These are phyloP conservation scores for Chelonus formosanus DNA, from an alignment of 2,888 invertebrate genomes.

Conservation along the genomic window DNA sequence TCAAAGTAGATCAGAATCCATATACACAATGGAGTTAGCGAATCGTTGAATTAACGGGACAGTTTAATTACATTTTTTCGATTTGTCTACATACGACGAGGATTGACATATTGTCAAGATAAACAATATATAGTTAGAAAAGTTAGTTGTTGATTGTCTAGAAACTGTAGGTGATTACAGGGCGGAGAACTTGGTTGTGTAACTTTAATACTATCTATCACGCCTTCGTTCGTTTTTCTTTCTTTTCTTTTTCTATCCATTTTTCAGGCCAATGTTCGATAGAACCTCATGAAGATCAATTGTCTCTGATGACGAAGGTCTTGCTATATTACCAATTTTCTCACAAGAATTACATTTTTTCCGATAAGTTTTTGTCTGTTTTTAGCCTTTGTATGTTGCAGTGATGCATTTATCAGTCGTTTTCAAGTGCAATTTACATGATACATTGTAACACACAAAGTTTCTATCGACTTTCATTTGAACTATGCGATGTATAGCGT, in stretches of 20 bases:
- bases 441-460: not conserved
- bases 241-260: conserved; percentile 19
- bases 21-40: no score
- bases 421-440: conserved; percentile 7
- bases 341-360: conserved; percentile 16
- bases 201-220: conserved; percentile 58
- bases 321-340: conserved; percentile 10
- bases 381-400: not conserved
- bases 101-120: not conserved
- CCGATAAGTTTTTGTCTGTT: conserved; percentile 11
- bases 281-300: conserved; percentile 8
- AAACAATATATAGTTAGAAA: conserved; percentile 9
- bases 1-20: no score
- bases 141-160: conserved; percentile 40
- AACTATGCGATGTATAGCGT: not conserved
- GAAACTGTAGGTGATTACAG: conserved; percentile 37
- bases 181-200: conserved; percentile 50
- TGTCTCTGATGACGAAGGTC: conserved; percentile 14
- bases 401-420: no score
- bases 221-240: conserved; percentile 51
- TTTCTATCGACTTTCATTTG: conserved; percentile 14
- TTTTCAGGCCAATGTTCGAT: conserved; percentile 15
- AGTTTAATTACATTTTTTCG: conserved; percentile 15
- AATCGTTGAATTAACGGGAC: not conserved
- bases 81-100: not conserved